Evolutionary conservation across 1,140 invertebrate genomes (phyloP).

Genomic region (Patella vulgata): DNA sequence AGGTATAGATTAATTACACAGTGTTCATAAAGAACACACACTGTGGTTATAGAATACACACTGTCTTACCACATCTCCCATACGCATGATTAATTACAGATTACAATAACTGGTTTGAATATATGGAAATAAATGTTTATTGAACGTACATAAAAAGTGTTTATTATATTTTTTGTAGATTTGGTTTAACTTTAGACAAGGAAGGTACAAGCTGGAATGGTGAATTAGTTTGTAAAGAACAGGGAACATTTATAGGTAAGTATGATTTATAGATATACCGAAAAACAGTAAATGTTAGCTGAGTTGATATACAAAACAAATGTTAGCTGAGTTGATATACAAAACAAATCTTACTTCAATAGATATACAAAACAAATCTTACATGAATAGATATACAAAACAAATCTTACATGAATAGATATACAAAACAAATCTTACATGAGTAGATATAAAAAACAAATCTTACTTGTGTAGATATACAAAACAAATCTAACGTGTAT

Average conservation of each 20-base stretch:
- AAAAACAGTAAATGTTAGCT: neutral
- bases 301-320: neutral
- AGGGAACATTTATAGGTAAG: neutral
- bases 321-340: neutral
- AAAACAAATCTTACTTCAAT: neutral
- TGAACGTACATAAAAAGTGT: no score
- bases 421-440: no score
- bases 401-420: no score
- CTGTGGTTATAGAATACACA: neutral
- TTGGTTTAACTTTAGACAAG: slow-evolving; percentile 18
- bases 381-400: neutral
- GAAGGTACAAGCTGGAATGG: slow-evolving; percentile 10
- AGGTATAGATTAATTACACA: no score
- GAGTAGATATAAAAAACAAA: no score
- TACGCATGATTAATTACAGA: neutral
- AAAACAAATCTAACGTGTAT: no score
- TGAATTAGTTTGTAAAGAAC: slow-evolving; percentile 35
- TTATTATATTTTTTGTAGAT: no score
- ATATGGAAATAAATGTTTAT: no score
- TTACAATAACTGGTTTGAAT: no score
- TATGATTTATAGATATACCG: neutral
- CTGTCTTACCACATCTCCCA: slow-evolving; percentile 1
- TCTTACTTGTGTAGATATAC: no score
- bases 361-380: neutral
- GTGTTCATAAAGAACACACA: no score